Conservation (phyloP, 2,113 vertebrate genomes). For the Dipodomys ordii region DNA sequence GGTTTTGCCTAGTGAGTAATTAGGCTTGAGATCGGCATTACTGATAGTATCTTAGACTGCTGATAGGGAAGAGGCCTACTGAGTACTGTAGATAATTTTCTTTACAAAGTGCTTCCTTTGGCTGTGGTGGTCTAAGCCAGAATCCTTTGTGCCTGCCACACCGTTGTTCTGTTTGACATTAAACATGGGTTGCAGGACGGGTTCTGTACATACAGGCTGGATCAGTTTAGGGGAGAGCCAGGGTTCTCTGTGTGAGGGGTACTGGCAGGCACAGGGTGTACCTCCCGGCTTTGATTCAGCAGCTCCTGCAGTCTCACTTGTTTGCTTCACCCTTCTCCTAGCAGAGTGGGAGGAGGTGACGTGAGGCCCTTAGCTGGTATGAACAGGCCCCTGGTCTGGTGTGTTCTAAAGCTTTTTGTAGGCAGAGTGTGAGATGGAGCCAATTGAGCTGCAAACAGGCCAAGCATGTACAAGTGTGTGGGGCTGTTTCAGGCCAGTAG, state of each 20-base stretch:
- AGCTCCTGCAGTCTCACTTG: background rate
- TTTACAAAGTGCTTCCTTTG: background rate
- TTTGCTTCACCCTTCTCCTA: background rate
- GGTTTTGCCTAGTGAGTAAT: background rate
- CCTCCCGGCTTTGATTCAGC: background rate
- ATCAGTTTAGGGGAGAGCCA: background rate
- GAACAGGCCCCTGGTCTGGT: background rate
- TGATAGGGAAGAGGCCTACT: background rate
- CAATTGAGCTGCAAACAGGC: background rate
- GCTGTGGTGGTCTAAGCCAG: background rate
- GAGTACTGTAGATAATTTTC: background rate
- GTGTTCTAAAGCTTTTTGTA: background rate
- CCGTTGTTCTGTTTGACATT: background rate
- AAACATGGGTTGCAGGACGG: background rate
- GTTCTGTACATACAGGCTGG: background rate
- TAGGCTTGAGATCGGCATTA: background rate
- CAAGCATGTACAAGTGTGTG: fast-evolving
- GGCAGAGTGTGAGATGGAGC: background rate
- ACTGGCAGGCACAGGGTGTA: background rate
- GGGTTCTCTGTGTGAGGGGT: background rate
- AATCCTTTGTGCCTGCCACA: background rate
- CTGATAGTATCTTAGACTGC: background rate
- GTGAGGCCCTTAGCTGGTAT: background rate
- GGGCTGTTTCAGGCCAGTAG: background rate
- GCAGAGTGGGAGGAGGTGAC: background rate